Evolutionary conservation across 2,797 vertebrate genomes (phyloP).

Genomic region (Sebastes nivosus): DNA sequence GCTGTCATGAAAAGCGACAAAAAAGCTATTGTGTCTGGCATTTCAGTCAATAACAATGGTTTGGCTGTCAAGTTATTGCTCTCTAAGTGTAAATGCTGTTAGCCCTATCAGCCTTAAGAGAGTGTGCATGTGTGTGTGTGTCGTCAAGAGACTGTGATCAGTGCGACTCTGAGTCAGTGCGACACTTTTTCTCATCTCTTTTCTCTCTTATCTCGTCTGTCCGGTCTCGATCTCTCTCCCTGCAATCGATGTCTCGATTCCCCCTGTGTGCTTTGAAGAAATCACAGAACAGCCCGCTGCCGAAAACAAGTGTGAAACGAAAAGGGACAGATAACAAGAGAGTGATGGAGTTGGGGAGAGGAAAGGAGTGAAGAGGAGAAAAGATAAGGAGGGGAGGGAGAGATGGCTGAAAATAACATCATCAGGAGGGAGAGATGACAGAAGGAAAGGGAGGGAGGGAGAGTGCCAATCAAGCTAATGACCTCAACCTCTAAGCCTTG

Average conservation of each 20-base stretch:
- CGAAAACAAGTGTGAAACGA: conserved; percentile 72
- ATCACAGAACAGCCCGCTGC: conserved; percentile 61
- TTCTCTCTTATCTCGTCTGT: conserved; percentile 51
- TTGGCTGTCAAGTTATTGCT: conserved; percentile 68
- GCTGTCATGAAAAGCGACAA: conserved; percentile 63
- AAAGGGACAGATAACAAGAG: conserved; percentile 59
- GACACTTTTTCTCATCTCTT: conserved; percentile 56
- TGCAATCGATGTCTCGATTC: conserved; percentile 62
- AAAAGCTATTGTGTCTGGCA: conserved; percentile 56
- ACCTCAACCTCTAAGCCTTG: conserved; percentile 73
- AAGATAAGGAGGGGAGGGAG: conserved; percentile 24
- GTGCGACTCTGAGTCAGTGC: conserved; percentile 43
- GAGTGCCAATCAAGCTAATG: conserved; percentile 76
- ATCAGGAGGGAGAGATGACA: conserved; percentile 23
- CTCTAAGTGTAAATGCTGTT: conserved; percentile 66
- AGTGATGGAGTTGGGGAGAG: conserved; percentile 27
- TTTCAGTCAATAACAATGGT: conserved; percentile 67
- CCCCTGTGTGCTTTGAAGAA: conserved; percentile 58
- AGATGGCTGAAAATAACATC: conserved; percentile 43
- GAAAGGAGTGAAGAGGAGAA: conserved; percentile 14
- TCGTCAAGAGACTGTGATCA: conserved; percentile 53
- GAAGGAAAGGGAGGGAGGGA: conserved; percentile 25
- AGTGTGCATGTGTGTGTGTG: conserved; percentile 6
- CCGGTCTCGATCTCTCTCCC: conserved; percentile 48
- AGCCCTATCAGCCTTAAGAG: conserved; percentile 54